Evolutionary conservation across 2,113 vertebrate species (phyloP), one percentile per base, ranked within the genome.

Genomic region (Ovibos moschatus): DNA sequence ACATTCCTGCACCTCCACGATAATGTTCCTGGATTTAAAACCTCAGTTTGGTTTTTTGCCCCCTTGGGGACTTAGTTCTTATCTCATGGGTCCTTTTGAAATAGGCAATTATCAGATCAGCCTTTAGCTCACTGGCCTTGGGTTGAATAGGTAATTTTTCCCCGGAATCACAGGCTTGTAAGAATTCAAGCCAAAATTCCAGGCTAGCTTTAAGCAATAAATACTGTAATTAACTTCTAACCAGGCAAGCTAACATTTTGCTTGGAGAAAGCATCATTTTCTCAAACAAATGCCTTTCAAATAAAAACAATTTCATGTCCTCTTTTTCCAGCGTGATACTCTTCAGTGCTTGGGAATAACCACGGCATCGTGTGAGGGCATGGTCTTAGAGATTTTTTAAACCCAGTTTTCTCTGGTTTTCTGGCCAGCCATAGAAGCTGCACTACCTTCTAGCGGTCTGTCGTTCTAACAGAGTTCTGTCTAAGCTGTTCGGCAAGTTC

Each of bases 221-320:
- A 96, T 96, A 86, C 81, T 96, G 50, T 94, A 95, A 97, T 98
- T 98, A 97, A 96, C 89, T 95, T 96, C 94, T 97, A 95, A 96
- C 95, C 95, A 97, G 89, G 67, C 94, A 83, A 96, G 93, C 97
- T 98, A 98, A 97, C 94, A 95, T 98, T 98, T 96, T 98, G 92
- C 97, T 98, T 97, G 97, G 93, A 97, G 84, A 97, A 98, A 82
- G 81, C 84, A 91, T 89, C 27, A 0, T 94, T 97, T 98, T 95
- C 94, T 94, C 96, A 98, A 96, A 97, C 94, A 98, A 97, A 97
- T 96, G 92, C 60, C 94, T 98, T 93, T 98, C 94, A 97, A 92
- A 92, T 95, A 92, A 97, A 97, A 96, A 94, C 74, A 87, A 94
- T 96, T 88, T 71, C 79, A 33, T 96, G 83, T 87, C 87, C 47